Base-by-base conservation (phyloP, 2,888 invertebrate genomes). In the Lasioglossum morio region DNA sequence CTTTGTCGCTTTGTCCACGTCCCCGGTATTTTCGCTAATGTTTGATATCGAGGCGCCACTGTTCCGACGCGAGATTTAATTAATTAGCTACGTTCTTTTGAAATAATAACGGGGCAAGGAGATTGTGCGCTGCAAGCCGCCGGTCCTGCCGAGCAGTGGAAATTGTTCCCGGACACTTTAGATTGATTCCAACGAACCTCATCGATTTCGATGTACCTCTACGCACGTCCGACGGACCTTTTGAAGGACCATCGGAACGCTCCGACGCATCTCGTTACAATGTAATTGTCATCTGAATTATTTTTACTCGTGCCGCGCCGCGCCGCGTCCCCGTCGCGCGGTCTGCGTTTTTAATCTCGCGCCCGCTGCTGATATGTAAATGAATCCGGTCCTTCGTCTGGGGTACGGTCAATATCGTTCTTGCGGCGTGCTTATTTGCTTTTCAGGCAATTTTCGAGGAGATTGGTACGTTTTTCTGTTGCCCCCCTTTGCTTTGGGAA, bases 21-120 rank as follows among this genome's bases (percentile, higher is more conserved):
- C 34, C 37, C 70, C 16, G 57, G 60, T 60, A 76, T 43, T 76
- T 75, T 40, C 75, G 48, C n/a, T 82, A 16, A 69, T 69, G 74
- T 70, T 82, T 82, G 74, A 74, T 82, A 82, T 82, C 80, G 80
- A 83, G 57, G 37, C 75, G 30, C 23, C 14, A 30, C n/a, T 8
- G 19, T 30, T 23, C 46, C 30, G 53, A 60, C 34, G 60, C 81
- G 63, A 43, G 60, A 5, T 76, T 76, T 76, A 80, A 83, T 80
- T 83, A 80, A 80, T 83, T 80, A 76, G 40, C 46, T 4, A 23
- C 43, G 19, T 63, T 69, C 69, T 69, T 69, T 69, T 69, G 69
- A 34, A 70, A 72, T 72, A 72, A 43, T 72, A 72, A 72, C 60
- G 10, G 69, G 37, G 10, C 37, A 69, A 69, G 69, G 37, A 69